Base-by-base conservation (phyloP, 2,888 invertebrate species). In the Agrotis exclamationis region DNA sequence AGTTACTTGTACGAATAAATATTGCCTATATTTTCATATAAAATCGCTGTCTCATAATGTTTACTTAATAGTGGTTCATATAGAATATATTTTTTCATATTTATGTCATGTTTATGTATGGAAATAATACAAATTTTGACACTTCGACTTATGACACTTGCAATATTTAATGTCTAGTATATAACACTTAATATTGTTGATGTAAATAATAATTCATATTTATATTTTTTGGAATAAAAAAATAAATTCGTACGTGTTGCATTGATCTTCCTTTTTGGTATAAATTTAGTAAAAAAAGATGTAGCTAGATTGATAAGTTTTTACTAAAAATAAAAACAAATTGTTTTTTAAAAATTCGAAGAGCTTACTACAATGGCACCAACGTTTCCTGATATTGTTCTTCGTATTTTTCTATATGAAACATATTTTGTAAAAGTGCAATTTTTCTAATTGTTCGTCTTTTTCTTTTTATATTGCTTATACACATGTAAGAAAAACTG, bases 81-180 rank as follows among this genome's bases (percentile, higher is more conserved):
- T 91, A 92, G 89, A 93, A 89, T 93, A 93, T 95, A 95, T 94
- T 93, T 95, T 95, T 95, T 93, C 94, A 92, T 92, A 93, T 75
- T 75, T 77, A 83, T 79, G 76, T 81, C 71, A 63, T 79, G 44
- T 76, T 73, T 74, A 82, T 79, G 74, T 76, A 79, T 73, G 80
- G 70, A 82, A 79, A 76, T 79, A 81, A 77, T 74, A 86, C 74
- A 80, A 76, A 83, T 83, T 85, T 88, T 87, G 87, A 92, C 91
- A 93, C 88, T 88, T 89, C 81, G 87, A 93, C 92, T 93, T 94
- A 93, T 92, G 93, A 94, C 88, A 90, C 88, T 90, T 90, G 95
- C 95, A 95, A 94, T 95, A 94, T 92, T 90, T 88, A 88, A 92
- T 90, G 88, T 88, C 89, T 92, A 92, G 90, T 82, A 66, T 83